Conservation (phyloP, 2,113 vertebrate genomes). For the Probosciger aterrimus region DNA sequence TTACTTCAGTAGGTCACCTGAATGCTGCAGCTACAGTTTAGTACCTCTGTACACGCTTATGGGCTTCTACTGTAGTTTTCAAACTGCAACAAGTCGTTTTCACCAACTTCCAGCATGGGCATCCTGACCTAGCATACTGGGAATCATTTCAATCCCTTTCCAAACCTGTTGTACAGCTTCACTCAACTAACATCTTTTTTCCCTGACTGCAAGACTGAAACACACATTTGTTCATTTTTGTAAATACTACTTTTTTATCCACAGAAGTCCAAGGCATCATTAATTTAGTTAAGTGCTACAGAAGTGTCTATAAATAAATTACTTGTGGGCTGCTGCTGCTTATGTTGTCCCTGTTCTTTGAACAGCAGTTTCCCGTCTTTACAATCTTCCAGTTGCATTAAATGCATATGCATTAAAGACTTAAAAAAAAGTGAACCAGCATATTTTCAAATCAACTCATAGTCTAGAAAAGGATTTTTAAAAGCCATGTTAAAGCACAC, state of each 20-base stretch:
- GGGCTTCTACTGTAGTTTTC: not conserved
- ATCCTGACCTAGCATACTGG: not conserved
- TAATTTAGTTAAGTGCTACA: not conserved
- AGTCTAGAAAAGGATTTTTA: not conserved
- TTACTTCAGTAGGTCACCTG: not conserved
- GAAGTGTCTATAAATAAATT: constrained; percentile 46
- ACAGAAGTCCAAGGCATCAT: not conserved
- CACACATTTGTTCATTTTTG: not conserved
- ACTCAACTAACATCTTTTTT: not conserved
- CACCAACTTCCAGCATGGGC: not conserved
- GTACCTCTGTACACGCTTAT: not conserved
- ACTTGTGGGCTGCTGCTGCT: constrained; percentile 38
- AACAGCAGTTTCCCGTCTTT: not conserved
- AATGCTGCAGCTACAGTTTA: not conserved
- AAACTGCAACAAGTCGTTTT: not conserved
- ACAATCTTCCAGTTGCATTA: constrained; percentile 25
- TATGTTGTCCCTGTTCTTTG: constrained; percentile 25
- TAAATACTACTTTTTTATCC: constrained; percentile 20
- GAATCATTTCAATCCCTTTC: not conserved
- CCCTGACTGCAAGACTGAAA: not conserved
- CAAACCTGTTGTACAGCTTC: not conserved
- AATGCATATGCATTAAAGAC: constrained; percentile 7
- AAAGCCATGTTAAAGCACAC: not conserved
- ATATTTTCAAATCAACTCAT: not conserved
- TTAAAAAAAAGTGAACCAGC: not conserved